Conservation (phyloP, 2,797 vertebrate genomes). For the Ataeniobius toweri region DNA sequence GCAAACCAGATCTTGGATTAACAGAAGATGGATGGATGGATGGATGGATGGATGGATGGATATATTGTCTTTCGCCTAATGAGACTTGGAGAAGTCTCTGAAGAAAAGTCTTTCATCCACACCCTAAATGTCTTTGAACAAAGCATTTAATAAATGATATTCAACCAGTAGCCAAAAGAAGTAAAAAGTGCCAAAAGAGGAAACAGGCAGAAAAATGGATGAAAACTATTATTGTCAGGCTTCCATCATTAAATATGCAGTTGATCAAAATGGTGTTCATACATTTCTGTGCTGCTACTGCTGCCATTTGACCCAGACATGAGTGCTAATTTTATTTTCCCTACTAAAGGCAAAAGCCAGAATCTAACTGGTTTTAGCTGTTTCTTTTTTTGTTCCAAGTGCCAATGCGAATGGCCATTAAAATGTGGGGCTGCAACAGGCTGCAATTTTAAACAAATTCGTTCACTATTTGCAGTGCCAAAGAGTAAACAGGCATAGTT, state of each 20-base stretch:
- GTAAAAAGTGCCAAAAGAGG: neutral
- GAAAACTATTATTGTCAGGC: neutral
- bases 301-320: neutral
- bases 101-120: neutral
- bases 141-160: neutral
- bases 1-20: neutral
- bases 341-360: neutral
- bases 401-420: neutral
- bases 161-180: neutral
- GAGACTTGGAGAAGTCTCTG: too few species aligned
- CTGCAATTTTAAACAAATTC: conserved; percentile 6
- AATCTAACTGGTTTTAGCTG: neutral
- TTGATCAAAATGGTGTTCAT: neutral
- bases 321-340: neutral
- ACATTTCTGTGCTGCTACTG: neutral
- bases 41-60: neutral
- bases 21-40: neutral
- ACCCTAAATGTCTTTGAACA: neutral
- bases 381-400: neutral
- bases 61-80: too few species aligned
- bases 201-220: neutral
- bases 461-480: neutral
- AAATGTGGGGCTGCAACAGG: neutral
- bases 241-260: neutral
- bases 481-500: conserved; percentile 15